A percentile compares a stretch with the other conserved stretches of the same genome.
phyloP scores from a whole-genome alignment of 2,797 vertebrate species.

The Aphelocoma californica region DNA sequence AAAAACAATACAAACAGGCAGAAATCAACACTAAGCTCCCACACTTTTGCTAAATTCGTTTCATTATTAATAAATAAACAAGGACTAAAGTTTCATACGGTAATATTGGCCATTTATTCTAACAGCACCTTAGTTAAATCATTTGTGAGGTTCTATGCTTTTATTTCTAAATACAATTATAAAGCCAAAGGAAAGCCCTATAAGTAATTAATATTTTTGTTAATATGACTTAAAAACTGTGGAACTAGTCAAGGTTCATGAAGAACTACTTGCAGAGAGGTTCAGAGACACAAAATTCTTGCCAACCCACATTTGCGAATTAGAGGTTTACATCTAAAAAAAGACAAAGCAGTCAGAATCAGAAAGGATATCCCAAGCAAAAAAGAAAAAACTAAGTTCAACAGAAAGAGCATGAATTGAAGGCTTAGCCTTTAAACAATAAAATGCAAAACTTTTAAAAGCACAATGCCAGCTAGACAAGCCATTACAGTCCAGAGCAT shows the following conservation, averaged over 20 bases:
- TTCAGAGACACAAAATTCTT: background rate
- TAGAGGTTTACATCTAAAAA: background rate
- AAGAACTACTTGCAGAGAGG: background rate
- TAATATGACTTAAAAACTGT: background rate
- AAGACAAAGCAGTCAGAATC: background rate
- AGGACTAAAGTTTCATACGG: background rate
- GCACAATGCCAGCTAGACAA: background rate
- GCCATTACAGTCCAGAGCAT: background rate
- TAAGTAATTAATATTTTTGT: background rate
- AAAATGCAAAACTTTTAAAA: background rate
- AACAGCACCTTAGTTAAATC: background rate
- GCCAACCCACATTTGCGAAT: accelerated
- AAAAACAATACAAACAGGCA: background rate
- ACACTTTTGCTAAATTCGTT: background rate
- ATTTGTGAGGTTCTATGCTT: background rate
- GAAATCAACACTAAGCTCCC: background rate
- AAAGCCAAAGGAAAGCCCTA: background rate
- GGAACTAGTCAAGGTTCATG: background rate
- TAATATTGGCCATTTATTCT: background rate
- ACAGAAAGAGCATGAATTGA: background rate
- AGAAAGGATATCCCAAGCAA: background rate
- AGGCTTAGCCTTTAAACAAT: background rate
- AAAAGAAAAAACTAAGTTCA: background rate
- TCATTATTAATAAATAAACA: background rate
- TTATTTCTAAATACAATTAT: background rate